These are phyloP conservation scores for Temnothorax longispinosus DNA, from an alignment of 1,140 invertebrate genomes.

Conservation along the genomic window DNA sequence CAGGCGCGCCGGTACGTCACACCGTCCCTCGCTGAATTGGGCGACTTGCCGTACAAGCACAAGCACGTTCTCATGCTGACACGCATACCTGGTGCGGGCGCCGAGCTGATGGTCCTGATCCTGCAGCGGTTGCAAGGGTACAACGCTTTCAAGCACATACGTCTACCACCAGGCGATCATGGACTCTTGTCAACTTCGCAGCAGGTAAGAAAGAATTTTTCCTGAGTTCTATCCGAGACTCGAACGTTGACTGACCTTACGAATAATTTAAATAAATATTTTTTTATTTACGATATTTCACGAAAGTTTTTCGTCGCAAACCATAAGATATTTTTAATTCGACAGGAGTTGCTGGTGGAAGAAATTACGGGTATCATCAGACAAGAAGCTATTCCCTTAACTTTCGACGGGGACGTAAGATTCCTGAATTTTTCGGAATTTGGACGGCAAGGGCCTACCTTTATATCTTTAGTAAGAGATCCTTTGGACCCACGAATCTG, in stretches of 20 bases:
- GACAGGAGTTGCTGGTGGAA: constrained; percentile 86
- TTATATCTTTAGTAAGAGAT: constrained; percentile 89
- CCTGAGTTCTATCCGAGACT: background rate
- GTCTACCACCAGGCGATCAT: constrained; percentile 84
- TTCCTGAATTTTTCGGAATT: constrained; percentile 89
- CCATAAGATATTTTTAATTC: background rate
- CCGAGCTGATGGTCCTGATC: constrained; percentile 89
- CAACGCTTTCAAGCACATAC: constrained; percentile 88
- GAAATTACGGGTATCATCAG: constrained; percentile 86
- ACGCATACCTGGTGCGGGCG: constrained; percentile 88
- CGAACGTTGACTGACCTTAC: background rate
- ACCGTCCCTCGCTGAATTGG: constrained; percentile 86
- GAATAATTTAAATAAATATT: background rate
- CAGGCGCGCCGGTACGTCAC: constrained; percentile 83
- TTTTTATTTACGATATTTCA: background rate
- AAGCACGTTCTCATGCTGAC: constrained; percentile 88
- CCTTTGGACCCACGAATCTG: constrained; percentile 85
- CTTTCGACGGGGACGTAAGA: constrained; percentile 88
- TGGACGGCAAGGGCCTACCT: constrained; percentile 87
- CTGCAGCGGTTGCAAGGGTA: constrained; percentile 87
- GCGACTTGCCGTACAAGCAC: constrained; percentile 84
- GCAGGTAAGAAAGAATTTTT: constrained; percentile 79
- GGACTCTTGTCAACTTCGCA: constrained; percentile 82
- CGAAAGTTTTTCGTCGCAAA: background rate
- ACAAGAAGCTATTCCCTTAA: constrained; percentile 87